Conservation (phyloP, 2,797 vertebrate genomes). For the Diplodus puntazzo region DNA sequence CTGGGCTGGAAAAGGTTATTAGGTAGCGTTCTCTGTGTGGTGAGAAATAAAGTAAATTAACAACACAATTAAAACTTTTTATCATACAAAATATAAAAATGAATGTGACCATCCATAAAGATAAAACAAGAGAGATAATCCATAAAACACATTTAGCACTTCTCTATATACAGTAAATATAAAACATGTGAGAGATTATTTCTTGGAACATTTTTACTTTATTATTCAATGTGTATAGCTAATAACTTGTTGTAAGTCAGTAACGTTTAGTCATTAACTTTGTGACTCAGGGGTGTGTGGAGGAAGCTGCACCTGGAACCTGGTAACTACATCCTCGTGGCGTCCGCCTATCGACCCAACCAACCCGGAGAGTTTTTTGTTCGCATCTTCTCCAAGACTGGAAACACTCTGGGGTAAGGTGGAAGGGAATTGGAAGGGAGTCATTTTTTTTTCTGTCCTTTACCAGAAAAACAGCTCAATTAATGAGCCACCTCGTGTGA, state of each 20-base stretch:
- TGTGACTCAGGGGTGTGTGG: slow-evolving; percentile 77
- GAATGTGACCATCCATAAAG: not conserved
- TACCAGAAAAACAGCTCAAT: not conserved
- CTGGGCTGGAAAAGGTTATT: not conserved
- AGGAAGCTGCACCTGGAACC: slow-evolving; percentile 83
- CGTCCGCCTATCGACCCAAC: slow-evolving; percentile 83
- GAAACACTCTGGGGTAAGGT: slow-evolving; percentile 83
- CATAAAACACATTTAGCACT: not conserved
- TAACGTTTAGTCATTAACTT: not conserved
- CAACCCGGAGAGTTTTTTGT: slow-evolving; percentile 84
- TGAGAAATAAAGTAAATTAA: not conserved
- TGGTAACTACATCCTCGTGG: slow-evolving; percentile 82
- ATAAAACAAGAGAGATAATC: not conserved
- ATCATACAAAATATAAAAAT: not conserved
- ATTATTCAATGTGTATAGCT: not conserved
- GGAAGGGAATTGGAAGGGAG: not conserved
- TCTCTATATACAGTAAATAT: not conserved
- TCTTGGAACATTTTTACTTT: not conserved
- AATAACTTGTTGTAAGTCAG: not conserved
- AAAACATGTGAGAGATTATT: not conserved
- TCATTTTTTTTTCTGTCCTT: not conserved
- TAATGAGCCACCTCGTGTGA: not conserved
- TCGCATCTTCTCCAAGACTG: slow-evolving; percentile 85
- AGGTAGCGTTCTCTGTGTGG: not conserved
- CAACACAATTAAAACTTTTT: not conserved